phyloP scores from a whole-genome alignment of 2,888 invertebrate species.

The Cetonia aurata region DNA sequence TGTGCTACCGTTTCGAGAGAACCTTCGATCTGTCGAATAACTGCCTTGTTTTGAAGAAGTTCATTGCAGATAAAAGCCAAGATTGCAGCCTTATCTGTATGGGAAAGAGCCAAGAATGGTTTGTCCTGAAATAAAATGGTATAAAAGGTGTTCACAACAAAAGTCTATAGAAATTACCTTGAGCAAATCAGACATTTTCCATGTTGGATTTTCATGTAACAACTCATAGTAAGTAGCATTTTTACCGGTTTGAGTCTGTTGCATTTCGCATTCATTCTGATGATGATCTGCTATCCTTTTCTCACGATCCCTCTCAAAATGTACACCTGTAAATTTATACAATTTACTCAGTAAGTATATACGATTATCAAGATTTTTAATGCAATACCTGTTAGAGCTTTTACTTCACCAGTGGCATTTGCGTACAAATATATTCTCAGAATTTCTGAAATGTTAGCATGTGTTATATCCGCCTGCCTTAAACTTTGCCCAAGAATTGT shows the following conservation, averaged over 20 bases:
- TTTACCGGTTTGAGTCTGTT: constrained; percentile 77
- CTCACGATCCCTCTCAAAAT: constrained; percentile 85
- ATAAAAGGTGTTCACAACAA: not conserved
- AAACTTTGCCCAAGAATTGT: constrained; percentile 93
- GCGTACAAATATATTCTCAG: constrained; percentile 92
- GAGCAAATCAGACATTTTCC: constrained; percentile 83
- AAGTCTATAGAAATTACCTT: constrained; percentile 61
- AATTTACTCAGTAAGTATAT: too few species aligned
- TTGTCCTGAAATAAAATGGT: constrained; percentile 68
- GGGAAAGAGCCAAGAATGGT: constrained; percentile 87
- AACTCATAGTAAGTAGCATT: constrained; percentile 85
- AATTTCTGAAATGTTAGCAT: constrained; percentile 92
- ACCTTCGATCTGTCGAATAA: constrained; percentile 89
- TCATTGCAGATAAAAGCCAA: constrained; percentile 95
- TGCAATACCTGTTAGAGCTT: constrained; percentile 76
- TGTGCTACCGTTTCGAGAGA: constrained; percentile 86
- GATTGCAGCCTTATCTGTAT: constrained; percentile 89
- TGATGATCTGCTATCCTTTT: constrained; percentile 86
- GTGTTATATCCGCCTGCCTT: constrained; percentile 89
- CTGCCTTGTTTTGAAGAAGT: constrained; percentile 91
- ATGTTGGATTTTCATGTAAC: constrained; percentile 82
- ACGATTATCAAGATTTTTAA: not conserved
- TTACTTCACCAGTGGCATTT: constrained; percentile 88
- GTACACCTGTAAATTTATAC: constrained; percentile 70
- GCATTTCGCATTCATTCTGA: constrained; percentile 78